Percentiles rank a stretch among this genome's conserved stretches.
Conservation (phyloP, 2,797 vertebrate species). For the Potorous gilbertii region DNA sequence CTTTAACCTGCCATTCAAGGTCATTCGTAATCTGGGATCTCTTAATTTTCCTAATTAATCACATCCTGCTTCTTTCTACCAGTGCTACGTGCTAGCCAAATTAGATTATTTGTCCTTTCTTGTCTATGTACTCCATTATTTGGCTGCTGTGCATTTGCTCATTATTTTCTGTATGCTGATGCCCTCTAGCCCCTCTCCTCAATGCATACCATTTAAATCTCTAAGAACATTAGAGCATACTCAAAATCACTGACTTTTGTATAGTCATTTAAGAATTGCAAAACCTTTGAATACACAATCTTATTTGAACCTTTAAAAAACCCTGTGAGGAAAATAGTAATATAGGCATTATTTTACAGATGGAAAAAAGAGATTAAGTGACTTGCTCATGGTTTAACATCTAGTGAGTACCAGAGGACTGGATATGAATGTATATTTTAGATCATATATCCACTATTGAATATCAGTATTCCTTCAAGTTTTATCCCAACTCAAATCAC, state of each 20-base stretch:
- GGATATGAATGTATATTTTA: background rate
- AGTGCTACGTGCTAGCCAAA: too few relatives aligned
- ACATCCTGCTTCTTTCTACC: background rate
- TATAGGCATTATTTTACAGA: background rate
- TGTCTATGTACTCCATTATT: background rate
- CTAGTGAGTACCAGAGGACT: background rate
- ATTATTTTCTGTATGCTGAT: background rate
- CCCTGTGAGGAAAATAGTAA: background rate
- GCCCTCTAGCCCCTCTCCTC: background rate
- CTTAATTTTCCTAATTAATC: background rate
- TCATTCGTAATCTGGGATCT: background rate
- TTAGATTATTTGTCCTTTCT: background rate
- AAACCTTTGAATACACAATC: background rate
- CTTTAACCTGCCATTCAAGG: background rate
- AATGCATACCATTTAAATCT: background rate
- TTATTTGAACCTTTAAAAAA: background rate
- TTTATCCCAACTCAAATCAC: background rate
- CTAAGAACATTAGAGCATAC: background rate
- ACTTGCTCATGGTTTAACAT: background rate
- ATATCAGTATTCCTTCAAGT: background rate
- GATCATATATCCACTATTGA: background rate
- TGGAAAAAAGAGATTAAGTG: background rate
- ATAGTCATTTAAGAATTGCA: background rate
- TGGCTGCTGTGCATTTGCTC: background rate
- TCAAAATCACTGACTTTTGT: background rate